Percentiles rank a stretch among this genome's conserved stretches.
Evolutionary conservation across 2,797 vertebrate species (phyloP).

Genomic region (Sebastolobus alascanus): DNA sequence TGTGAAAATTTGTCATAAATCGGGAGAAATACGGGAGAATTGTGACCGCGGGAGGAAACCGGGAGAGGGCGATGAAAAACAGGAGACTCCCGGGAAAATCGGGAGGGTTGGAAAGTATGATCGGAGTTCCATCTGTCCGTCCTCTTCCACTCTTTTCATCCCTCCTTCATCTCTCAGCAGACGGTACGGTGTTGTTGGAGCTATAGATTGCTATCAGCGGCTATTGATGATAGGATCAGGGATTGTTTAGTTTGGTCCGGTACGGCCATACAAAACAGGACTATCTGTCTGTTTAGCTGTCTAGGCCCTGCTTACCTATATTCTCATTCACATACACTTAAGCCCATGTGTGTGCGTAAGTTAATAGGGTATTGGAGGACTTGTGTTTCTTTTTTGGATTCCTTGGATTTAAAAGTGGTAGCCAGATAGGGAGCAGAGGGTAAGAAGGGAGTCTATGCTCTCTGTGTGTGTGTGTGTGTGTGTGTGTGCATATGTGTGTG

Average conservation of each 20-base stretch:
- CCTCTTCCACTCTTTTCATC: constrained; percentile 50
- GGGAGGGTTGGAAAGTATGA: constrained; percentile 2
- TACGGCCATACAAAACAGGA: constrained; percentile 66
- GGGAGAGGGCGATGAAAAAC: too few species aligned
- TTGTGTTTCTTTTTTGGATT: constrained; percentile 70
- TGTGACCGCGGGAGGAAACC: too few species aligned
- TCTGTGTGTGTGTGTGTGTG: constrained; percentile 40
- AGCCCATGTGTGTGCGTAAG: constrained; percentile 38
- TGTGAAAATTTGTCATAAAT: too few species aligned
- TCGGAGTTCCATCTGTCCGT: constrained; percentile 67
- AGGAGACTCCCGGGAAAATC: too few species aligned
- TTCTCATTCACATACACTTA: constrained; percentile 62
- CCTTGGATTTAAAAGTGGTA: constrained; percentile 67
- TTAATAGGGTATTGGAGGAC: constrained; percentile 57
- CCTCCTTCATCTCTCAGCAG: constrained; percentile 67
- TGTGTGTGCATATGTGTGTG: constrained; percentile 25
- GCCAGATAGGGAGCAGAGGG: constrained; percentile 42
- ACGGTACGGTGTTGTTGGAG: constrained; percentile 79
- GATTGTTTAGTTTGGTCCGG: constrained; percentile 74
- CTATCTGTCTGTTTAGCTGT: constrained; percentile 80
- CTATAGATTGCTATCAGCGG: constrained; percentile 83
- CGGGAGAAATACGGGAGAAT: too few species aligned
- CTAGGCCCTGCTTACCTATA: constrained; percentile 76
- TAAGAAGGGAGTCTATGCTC: constrained; percentile 43
- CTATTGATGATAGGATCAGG: constrained; percentile 87